A percentile compares a stretch with the other conserved stretches of the same genome.
Conservation (phyloP, 2,888 invertebrate species). For the Pristionchus arcanus region DNA sequence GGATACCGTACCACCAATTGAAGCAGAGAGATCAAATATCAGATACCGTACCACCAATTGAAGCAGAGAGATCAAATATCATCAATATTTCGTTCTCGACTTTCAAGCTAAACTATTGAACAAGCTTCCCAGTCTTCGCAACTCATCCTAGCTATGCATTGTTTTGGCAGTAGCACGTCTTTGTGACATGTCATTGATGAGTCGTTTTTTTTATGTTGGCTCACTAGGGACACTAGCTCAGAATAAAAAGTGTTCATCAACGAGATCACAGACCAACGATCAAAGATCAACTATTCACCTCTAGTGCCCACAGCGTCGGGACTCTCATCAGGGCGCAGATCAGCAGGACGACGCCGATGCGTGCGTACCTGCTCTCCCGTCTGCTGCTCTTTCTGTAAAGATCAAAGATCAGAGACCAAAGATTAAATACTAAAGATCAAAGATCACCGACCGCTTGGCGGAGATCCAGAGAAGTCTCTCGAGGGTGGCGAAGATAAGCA, state of each 20-base stretch:
- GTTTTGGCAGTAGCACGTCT: not conserved
- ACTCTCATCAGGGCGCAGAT: constrained; percentile 69
- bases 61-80: too few species aligned
- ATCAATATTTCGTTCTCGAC: too few species aligned
- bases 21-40: too few species aligned
- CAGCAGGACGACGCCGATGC: constrained; percentile 66
- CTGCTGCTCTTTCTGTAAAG: constrained; percentile 58
- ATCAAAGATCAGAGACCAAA: not conserved
- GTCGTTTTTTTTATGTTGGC: not conserved
- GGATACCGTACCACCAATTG: too few species aligned
- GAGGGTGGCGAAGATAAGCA: constrained; percentile 78
- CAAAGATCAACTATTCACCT: constrained; percentile 54
- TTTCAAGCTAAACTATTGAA: too few species aligned
- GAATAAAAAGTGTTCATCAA: too few species aligned
- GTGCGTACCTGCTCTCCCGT: constrained; percentile 70
- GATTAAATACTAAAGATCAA: not conserved
- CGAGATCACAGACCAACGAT: not conserved
- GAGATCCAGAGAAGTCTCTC: constrained; percentile 76
- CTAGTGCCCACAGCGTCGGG: constrained; percentile 72
- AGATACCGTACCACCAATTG: too few species aligned
- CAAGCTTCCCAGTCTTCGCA: too few species aligned
- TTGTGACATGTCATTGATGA: not conserved
- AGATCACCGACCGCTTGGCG: constrained; percentile 11
- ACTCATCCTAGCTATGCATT: not conserved
- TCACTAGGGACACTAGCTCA: too few species aligned